phyloP scores from a whole-genome alignment of 2,113 vertebrate genomes.

The Leucosticte australis region DNA sequence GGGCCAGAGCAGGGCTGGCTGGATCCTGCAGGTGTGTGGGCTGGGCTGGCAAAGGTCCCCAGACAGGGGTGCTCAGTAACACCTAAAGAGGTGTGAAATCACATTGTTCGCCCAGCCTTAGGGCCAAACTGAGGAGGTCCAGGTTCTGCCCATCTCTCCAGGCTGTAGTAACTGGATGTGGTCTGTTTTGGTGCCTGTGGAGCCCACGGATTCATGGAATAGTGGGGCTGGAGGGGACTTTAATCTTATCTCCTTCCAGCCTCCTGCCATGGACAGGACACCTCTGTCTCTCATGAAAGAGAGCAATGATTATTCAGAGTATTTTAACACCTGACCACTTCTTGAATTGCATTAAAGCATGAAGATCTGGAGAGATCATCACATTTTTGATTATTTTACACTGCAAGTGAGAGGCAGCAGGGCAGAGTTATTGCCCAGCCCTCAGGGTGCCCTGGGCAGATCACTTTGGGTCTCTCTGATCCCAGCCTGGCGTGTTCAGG shows the following conservation, averaged over 20 bases:
- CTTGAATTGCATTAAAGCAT: not conserved
- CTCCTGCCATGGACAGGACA: not conserved
- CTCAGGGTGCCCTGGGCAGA: not conserved
- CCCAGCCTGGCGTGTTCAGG: not conserved
- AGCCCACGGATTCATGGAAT: not conserved
- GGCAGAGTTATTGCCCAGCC: not conserved
- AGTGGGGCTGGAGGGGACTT: not conserved
- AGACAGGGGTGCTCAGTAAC: not conserved
- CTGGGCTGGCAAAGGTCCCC: not conserved
- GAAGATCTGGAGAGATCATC: not conserved
- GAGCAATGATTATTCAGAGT: not conserved
- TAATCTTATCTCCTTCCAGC: not conserved
- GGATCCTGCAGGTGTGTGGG: accelerated
- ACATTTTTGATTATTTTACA: not conserved
- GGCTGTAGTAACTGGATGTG: not conserved
- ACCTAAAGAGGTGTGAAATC: not conserved
- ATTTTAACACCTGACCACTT: not conserved
- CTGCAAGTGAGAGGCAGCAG: not conserved
- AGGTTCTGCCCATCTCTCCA: no score
- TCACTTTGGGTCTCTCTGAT: not conserved
- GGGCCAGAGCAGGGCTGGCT: not conserved
- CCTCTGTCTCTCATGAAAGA: not conserved
- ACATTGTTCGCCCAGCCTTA: accelerated
- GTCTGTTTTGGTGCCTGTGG: not conserved
- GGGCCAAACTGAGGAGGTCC: not conserved